Conservation (phyloP, 1,140 invertebrate genomes). For the Nilaparvata lugens region DNA sequence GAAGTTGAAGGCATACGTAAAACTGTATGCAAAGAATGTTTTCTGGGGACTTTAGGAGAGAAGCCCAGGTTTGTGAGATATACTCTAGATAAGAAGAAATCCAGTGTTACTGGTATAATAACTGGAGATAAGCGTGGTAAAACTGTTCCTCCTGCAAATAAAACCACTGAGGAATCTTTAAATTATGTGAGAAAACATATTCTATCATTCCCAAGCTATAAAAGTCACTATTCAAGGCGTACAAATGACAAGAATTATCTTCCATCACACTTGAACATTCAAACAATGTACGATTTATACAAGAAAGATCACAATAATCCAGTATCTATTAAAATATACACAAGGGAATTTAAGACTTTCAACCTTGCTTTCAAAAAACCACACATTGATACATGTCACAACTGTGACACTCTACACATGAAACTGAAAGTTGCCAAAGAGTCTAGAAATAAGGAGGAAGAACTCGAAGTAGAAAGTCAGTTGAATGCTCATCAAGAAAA, state of each 20-base stretch:
- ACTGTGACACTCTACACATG: constrained; percentile 17
- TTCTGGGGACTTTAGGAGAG: constrained; percentile 14
- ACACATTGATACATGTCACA: constrained; percentile 20
- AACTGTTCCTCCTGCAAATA: neutral
- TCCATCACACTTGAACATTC: constrained; percentile 11
- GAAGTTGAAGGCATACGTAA: constrained; percentile 8
- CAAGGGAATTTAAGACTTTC: constrained; percentile 14
- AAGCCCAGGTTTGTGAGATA: constrained; percentile 12
- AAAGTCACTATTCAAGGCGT: constrained; percentile 13
- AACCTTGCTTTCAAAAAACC: constrained; percentile 19
- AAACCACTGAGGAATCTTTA: neutral
- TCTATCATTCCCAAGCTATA: constrained; percentile 2
- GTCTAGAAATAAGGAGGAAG: neutral
- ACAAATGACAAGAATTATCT: constrained; percentile 17
- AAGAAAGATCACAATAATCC: constrained; percentile 1
- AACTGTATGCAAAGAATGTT: constrained; percentile 14
- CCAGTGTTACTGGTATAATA: neutral
- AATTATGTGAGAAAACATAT: neutral
- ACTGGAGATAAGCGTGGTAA: neutral
- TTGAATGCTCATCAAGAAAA: constrained; percentile 5
- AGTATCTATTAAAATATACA: neutral
- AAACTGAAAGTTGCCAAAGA: constrained; percentile 10
- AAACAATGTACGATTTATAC: constrained; percentile 17
- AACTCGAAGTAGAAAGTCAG: neutral
- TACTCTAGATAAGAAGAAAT: constrained; percentile 3